Conservation (phyloP, 2,888 invertebrate species). For the Argyresthia albistria region DNA sequence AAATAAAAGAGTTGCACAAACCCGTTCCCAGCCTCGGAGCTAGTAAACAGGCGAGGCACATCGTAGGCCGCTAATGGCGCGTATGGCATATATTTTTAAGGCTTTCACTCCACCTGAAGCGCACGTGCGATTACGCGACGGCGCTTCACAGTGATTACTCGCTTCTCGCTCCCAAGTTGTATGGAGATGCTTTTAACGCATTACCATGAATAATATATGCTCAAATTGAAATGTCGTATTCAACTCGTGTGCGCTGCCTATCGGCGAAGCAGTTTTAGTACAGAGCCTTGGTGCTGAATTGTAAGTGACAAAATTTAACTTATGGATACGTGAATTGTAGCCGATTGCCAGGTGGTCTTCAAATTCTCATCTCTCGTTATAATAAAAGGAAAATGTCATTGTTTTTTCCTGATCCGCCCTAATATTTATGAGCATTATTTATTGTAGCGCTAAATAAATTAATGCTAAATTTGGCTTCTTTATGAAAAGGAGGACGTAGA, state of each 20-base stretch:
- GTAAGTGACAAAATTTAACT: neutral
- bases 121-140: neutral
- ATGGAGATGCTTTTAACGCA: conserved; percentile 67
- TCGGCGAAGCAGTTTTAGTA: neutral
- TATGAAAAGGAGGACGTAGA: conserved; percentile 54
- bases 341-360: no score
- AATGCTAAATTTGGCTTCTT: conserved; percentile 49
- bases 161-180: conserved; percentile 47
- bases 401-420: no score
- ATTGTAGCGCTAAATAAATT: conserved; percentile 31
- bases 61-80: conserved; percentile 58
- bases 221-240: conserved; percentile 71
- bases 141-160: conserved; percentile 37
- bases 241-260: conserved; percentile 22
- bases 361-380: no score
- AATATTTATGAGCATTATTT: no score
- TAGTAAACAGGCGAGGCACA: conserved; percentile 61
- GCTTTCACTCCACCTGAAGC: neutral
- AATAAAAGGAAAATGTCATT: no score
- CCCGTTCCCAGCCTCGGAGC: conserved; percentile 16
- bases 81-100: conserved; percentile 61
- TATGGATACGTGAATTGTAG: neutral
- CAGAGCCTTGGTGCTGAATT: neutral
- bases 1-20: no score
- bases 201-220: conserved; percentile 71